A percentile compares a stretch with the other conserved stretches of the same genome.
phyloP scores from a whole-genome alignment of 1,140 invertebrate species.

The Drosophila sechellia region DNA sequence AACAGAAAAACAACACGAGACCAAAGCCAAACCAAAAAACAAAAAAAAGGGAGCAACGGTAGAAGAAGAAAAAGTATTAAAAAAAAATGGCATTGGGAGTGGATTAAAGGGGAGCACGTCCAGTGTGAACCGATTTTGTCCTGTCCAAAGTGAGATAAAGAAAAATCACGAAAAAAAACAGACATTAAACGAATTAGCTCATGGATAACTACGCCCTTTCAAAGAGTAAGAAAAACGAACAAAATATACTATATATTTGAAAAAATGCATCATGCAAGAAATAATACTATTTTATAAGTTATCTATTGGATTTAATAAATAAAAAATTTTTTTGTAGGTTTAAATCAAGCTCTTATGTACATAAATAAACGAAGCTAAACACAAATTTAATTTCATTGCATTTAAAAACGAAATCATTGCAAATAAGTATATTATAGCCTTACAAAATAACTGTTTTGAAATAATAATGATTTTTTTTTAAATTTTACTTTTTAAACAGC shows the following conservation, averaged over 20 bases:
- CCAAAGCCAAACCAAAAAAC: constrained; percentile 30
- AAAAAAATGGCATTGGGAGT: constrained; percentile 17
- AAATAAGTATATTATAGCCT: no score
- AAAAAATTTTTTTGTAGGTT: no score
- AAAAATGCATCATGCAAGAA: neutral
- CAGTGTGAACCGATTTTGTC: constrained; percentile 4
- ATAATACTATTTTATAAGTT: no score
- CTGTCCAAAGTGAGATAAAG: neutral
- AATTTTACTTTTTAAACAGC: neutral
- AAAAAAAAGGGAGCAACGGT: constrained; percentile 19
- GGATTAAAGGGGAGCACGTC: constrained; percentile 3
- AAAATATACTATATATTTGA: neutral
- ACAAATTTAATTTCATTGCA: no score
- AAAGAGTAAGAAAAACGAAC: neutral
- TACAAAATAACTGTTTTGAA: no score
- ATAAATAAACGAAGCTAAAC: no score
- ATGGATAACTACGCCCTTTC: neutral
- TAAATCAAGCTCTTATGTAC: no score
- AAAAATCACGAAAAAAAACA: neutral
- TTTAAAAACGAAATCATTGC: no score
- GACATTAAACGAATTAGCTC: neutral
- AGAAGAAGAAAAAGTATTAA: neutral
- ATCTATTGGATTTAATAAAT: no score
- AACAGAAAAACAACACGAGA: constrained; percentile 54
- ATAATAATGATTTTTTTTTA: no score